A percentile compares a stretch with the other conserved stretches of the same genome.
Evolutionary conservation across 2,888 invertebrate genomes (phyloP).

Genomic region (Leuctra nigra): DNA sequence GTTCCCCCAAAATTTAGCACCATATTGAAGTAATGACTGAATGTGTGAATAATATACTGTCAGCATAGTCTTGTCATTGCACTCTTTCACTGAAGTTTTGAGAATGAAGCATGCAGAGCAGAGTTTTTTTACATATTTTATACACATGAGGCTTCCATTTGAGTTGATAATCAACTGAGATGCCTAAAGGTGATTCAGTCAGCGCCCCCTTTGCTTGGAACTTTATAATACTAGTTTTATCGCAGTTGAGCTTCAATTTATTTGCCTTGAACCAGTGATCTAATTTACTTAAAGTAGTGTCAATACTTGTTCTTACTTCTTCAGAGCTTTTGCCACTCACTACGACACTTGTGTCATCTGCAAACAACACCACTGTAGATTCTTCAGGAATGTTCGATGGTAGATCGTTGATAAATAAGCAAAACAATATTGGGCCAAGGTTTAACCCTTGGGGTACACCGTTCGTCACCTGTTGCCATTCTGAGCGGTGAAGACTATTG

Average conservation of each 20-base stretch:
- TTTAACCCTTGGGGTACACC: slow-evolving; percentile 4
- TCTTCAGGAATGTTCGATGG: not conserved
- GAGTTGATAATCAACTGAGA: not conserved
- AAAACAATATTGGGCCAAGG: not conserved
- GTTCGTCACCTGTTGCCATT: not conserved
- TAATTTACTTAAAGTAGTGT: not conserved
- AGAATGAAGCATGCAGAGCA: no score
- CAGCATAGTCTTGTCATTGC: no score
- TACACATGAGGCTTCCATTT: no score
- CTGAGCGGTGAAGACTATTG: not conserved
- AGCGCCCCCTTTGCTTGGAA: not conserved
- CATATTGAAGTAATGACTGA: no score
- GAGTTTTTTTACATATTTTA: no score
- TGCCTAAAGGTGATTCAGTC: not conserved
- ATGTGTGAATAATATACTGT: no score
- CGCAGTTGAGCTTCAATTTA: not conserved
- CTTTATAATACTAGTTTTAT: not conserved
- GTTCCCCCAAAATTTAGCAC: no score
- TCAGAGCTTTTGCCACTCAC: not conserved
- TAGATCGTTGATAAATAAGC: not conserved
- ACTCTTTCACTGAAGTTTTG: no score
- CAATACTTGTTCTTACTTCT: not conserved
- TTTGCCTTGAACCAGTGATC: not conserved
- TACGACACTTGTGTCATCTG: slow-evolving; percentile 6
- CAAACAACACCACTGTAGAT: not conserved